Base-by-base conservation (phyloP, 1,140 invertebrate genomes). In the Cotesia typhae region DNA sequence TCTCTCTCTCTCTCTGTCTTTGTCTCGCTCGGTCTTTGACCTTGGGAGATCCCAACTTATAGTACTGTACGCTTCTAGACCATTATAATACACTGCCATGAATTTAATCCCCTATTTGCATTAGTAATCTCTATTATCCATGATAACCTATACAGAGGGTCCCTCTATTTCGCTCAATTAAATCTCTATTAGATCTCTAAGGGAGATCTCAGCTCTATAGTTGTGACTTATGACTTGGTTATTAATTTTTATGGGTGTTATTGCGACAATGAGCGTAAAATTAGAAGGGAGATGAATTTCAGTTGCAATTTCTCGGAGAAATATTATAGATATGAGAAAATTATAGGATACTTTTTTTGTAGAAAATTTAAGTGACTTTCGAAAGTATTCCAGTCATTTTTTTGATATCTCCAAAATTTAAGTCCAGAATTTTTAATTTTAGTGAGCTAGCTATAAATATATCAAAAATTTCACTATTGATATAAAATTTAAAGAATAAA, bases 31-130 rank as follows among this genome's bases (percentile, higher is more conserved):
- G 41, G 6, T 10, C 41, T 47, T 47, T 47, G 41, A 47, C 10
- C 41, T 47, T 47, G 41, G 1, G 41, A 9, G 41, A 47, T 47
- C 41, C 41, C 41, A 47, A 47, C 41, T 47, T 47, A 47, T 47
- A 37, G 63, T 51, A 67, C 35, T 53, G 28, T 60, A 37, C 37
- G 37, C 38, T 67, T 28, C 59, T 67, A 38, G 59, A 28, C 64
- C 61, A 67, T 60, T 52, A 72, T 79, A 77, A 79, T 77, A 74
- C 70, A 67, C 73, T 73, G 71, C 75, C 78, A 76, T 76, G 77
- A 80, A 81, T 80, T 79, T 75, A 64, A 60, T 70, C 72, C 67
- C 74, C 74, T 75, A 80, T 82, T 82, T 80, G 77, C 78, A 80
- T 82, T 76, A 72, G 68, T 78, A 80, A 82, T 81, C 78, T 76